These are phyloP conservation scores for Paralvinella palmiformis DNA, from an alignment of 1,140 invertebrate species.

Conservation along the genomic window DNA sequence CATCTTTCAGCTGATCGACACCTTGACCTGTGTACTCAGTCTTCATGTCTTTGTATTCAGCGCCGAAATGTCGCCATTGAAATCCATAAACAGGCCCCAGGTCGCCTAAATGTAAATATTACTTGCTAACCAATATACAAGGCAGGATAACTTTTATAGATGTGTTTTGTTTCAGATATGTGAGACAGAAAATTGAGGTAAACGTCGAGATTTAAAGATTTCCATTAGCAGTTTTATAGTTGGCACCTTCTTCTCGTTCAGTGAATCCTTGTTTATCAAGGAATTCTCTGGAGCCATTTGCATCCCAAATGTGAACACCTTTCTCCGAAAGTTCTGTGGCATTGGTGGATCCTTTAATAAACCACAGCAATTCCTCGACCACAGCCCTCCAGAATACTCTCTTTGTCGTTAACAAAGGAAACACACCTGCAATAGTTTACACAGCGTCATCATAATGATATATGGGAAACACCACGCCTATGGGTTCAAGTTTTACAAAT, in stretches of 20 bases:
- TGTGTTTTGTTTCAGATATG: no score
- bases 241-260: constrained; percentile 76
- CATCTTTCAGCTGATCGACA: constrained; percentile 77
- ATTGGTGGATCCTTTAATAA: constrained; percentile 89
- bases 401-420: constrained; percentile 96
- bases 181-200: no score
- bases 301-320: constrained; percentile 95
- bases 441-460: background rate
- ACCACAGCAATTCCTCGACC: constrained; percentile 85
- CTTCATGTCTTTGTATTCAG: constrained; percentile 78
- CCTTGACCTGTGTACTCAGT: constrained; percentile 82
- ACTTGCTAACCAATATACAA: background rate
- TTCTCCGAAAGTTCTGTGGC: constrained; percentile 78
- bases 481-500: constrained; percentile 8
- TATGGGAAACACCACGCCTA: background rate
- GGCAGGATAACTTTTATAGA: no score
- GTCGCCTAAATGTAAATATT: constrained; percentile 63
- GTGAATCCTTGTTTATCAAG: constrained; percentile 81
- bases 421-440: constrained; percentile 32
- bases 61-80: constrained; percentile 98
- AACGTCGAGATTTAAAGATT: no score
- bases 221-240: no score
- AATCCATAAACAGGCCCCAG: constrained; percentile 98
- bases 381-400: constrained; percentile 88
- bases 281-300: constrained; percentile 85